Percentiles rank a stretch among this genome's conserved stretches.
Evolutionary conservation across 2,113 vertebrate species (phyloP).

Genomic region (Orientallactaga bullata): DNA sequence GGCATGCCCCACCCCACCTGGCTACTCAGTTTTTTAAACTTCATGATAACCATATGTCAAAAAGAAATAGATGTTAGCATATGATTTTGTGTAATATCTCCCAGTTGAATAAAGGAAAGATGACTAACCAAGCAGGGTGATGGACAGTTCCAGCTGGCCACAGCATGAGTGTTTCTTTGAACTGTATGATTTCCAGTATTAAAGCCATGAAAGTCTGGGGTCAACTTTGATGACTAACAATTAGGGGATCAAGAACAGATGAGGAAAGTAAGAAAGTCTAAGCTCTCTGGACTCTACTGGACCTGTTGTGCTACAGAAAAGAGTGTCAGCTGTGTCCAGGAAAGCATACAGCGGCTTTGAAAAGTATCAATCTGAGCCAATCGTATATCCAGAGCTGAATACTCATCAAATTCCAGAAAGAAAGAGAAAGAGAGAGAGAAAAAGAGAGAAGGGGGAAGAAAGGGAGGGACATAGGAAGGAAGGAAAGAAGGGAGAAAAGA

Average conservation of each 20-base stretch:
- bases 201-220: neutral
- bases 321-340: neutral
- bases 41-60: neutral
- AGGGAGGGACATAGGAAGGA: no score
- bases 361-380: neutral
- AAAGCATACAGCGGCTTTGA: neutral
- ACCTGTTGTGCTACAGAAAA: neutral
- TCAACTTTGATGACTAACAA: neutral
- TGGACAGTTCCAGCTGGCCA: neutral
- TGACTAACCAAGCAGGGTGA: neutral
- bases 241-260: neutral
- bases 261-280: neutral
- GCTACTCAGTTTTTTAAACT: neutral
- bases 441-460: no score
- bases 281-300: neutral
- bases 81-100: neutral
- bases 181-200: neutral
- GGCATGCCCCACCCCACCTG: no score
- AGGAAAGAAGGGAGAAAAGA: no score
- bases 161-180: neutral
- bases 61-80: neutral
- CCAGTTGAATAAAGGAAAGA: neutral
- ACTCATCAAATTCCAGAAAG: neutral
- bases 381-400: neutral
- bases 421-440: no score